Conservation (phyloP, 2,113 vertebrate species). For the Vulpes lagopus region DNA sequence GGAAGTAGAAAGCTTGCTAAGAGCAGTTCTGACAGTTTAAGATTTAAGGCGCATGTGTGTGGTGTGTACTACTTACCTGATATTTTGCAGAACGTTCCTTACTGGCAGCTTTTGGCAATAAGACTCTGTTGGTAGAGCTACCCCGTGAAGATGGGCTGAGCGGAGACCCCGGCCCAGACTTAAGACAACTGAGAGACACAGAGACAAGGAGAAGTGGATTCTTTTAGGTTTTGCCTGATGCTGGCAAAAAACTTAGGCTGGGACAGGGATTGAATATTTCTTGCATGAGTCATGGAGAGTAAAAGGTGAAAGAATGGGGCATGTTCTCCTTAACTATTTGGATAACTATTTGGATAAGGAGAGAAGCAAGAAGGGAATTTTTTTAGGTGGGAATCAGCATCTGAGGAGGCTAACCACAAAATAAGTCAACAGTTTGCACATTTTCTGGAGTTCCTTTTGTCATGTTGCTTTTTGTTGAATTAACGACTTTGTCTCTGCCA, state of each 20-base stretch:
- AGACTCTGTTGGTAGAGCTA: not conserved
- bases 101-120: not conserved
- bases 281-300: not conserved
- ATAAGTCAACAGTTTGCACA: not conserved
- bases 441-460: not conserved
- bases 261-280: not conserved
- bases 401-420: not conserved
- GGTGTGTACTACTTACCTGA: not conserved
- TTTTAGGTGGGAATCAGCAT: not conserved
- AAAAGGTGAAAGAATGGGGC: not conserved
- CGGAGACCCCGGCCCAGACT: not conserved
- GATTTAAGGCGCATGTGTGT: not conserved
- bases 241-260: not conserved
- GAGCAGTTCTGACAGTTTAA: not conserved
- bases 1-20: not conserved
- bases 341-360: not conserved
- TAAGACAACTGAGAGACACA: rapidly evolving
- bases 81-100: not conserved
- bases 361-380: not conserved
- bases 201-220: not conserved
- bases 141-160: not conserved
- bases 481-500: not conserved
- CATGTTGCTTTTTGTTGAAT: not conserved
- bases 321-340: not conserved
- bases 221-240: not conserved